phyloP scores from a whole-genome alignment of 2,888 invertebrate species.

The Oscheius sp. region DNA sequence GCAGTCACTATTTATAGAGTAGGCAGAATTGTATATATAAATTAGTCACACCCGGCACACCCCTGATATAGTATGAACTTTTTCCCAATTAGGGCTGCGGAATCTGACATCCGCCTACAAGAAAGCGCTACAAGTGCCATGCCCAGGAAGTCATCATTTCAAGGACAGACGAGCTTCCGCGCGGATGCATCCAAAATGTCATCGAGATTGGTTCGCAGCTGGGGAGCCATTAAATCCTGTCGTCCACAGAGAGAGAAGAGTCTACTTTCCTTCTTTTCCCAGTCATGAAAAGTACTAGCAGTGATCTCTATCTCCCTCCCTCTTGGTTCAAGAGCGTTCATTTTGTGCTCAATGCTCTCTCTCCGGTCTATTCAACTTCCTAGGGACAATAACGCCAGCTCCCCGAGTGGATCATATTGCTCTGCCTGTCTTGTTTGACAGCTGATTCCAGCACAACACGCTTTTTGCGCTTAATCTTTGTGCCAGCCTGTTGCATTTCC shows the following conservation, averaged over 20 bases:
- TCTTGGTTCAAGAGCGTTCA: slow-evolving; percentile 2
- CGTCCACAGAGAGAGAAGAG: slow-evolving; percentile 6
- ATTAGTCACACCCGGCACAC: no score
- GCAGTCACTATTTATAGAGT: no score
- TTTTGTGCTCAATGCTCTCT: not conserved
- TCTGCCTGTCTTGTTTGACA: no score
- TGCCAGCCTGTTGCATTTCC: no score
- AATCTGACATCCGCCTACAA: no score
- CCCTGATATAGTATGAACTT: no score
- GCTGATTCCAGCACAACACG: no score
- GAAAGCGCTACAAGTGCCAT: not conserved
- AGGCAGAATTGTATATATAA: no score
- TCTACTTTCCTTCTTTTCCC: not conserved
- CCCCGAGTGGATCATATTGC: not conserved
- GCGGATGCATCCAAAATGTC: slow-evolving; percentile 23
- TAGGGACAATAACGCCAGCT: slow-evolving; percentile 4
- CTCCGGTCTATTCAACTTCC: slow-evolving; percentile 1
- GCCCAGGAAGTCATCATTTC: slow-evolving; percentile 6
- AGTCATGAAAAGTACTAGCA: not conserved
- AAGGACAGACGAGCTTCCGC: slow-evolving; percentile 12
- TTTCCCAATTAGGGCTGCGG: no score
- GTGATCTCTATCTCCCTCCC: not conserved
- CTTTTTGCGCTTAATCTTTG: no score
- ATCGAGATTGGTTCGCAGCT: slow-evolving; percentile 26
- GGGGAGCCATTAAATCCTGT: slow-evolving; percentile 7